Evolutionary conservation across 2,113 vertebrate genomes (phyloP), one percentile per base, ranked within the genome.

Genomic region (Caranx ignobilis): DNA sequence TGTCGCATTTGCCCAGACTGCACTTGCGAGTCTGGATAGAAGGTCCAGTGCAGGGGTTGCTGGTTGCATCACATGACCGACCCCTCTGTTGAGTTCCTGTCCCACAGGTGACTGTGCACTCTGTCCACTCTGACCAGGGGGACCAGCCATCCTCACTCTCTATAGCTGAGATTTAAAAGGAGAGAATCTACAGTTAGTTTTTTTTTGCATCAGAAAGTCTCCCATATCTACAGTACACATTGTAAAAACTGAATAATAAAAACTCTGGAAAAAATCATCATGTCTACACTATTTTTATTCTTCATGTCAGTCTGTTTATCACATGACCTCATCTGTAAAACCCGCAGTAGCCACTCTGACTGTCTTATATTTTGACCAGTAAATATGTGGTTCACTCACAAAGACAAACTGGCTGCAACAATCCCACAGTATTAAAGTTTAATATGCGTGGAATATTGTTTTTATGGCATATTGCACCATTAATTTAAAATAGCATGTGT

Each of bases 121-220:
- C 96, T 0, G 98, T 99, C 98, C 98, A 99, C 81, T 99, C 98
- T 0, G 98, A 98, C 98, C 98, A 99, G 0, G 97, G 98, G 9
- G 98, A 99, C 98, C 98, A 99, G 71, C 96, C 97, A 11, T 98
- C 96, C 32, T 98, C 97, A 0, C 94, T 93, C 72, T 96, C 96
- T 41, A 85, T 89, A 68, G 94, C 96, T 98, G 87, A 77, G 9
- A 75, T 50, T 16, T 31, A 73, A 43, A 78, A 63, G 3, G 35
- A 79, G 3, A 67, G 52, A 41, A 4, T 52, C 6, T 57, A 69
- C 32, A 71, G 67, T 21, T 60, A 18, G 48, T 19, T 74, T 66
- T 26, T 55, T 55, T 61, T 59, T 64, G 6, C 21, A 48, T 3
- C 47, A 48, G 18, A 77, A n/a, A 35, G n/a, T 68, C 45, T 67